phyloP scores from a whole-genome alignment of 2,888 invertebrate genomes.

The Ormyrus labotus region DNA sequence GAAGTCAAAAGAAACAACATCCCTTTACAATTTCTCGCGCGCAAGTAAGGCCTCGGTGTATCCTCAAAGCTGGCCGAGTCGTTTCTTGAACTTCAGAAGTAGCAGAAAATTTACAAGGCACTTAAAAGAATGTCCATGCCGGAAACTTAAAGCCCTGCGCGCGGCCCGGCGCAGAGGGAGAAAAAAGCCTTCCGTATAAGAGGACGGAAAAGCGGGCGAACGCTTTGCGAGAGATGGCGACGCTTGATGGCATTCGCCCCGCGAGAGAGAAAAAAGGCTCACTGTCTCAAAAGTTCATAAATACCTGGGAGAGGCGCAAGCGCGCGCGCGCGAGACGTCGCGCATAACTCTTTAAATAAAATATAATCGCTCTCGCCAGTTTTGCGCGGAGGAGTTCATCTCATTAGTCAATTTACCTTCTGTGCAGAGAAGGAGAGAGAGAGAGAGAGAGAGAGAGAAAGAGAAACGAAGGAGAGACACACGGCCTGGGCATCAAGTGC shows the following conservation, averaged over 20 bases:
- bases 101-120: slow-evolving; percentile 51
- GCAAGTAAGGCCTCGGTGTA: background rate
- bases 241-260: slow-evolving; percentile 18
- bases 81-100: slow-evolving; percentile 39
- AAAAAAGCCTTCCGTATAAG: background rate
- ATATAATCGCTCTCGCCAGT: slow-evolving; percentile 42
- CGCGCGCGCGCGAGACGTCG: slow-evolving; percentile 13
- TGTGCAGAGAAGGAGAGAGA: background rate
- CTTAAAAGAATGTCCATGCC: slow-evolving; percentile 46
- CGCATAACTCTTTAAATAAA: slow-evolving; percentile 54
- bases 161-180: slow-evolving; percentile 8
- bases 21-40: slow-evolving; percentile 19
- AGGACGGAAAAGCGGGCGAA: slow-evolving; percentile 22
- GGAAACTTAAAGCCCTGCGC: slow-evolving; percentile 45
- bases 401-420: slow-evolving; percentile 55
- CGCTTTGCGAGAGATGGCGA: slow-evolving; percentile 5
- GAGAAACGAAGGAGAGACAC: background rate
- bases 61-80: slow-evolving; percentile 33
- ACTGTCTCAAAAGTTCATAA: slow-evolving; percentile 55
- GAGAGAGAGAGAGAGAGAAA: background rate
- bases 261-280: slow-evolving; percentile 43
- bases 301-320: slow-evolving; percentile 25
- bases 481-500: slow-evolving; percentile 38
- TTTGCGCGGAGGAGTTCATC: slow-evolving; percentile 27
- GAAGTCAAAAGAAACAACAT: slow-evolving; percentile 37